Evolutionary conservation across 2,888 invertebrate genomes (phyloP).

Genomic region (Lochmaea capreae): DNA sequence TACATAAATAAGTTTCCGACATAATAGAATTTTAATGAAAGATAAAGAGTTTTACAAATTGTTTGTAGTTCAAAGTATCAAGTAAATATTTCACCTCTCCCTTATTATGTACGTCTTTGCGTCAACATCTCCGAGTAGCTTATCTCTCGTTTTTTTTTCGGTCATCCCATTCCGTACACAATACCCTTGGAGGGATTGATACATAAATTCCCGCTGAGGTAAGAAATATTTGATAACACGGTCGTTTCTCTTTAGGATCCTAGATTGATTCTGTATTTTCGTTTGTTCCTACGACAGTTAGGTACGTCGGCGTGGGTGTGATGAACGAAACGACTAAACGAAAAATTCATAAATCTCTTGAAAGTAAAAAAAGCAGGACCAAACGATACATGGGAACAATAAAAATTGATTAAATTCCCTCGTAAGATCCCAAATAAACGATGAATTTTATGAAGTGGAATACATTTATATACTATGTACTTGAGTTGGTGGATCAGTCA

Average conservation of each 20-base stretch:
- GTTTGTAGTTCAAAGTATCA: too few species aligned
- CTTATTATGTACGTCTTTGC: too few species aligned
- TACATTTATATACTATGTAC: neutral
- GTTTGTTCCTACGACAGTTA: neutral
- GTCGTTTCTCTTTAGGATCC: neutral
- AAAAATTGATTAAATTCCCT: neutral
- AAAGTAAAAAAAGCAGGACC: neutral
- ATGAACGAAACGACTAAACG: neutral
- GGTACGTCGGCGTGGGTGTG: neutral
- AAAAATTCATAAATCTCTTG: neutral
- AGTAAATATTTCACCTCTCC: too few species aligned
- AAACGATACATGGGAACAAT: neutral
- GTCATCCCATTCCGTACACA: too few species aligned
- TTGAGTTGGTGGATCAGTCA: neutral
- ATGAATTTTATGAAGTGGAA: neutral
- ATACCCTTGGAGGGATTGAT: neutral
- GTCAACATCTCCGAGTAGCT: neutral
- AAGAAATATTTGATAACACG: neutral
- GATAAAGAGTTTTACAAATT: too few species aligned
- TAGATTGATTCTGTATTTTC: slow-evolving; percentile 1
- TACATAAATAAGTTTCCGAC: too few species aligned
- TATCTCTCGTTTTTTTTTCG: too few species aligned
- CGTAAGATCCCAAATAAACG: neutral
- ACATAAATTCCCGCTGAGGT: neutral
- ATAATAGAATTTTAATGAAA: too few species aligned